Evolutionary conservation across 1,140 invertebrate genomes (phyloP), one percentile per base, ranked within the genome.

Genomic region (Pararge aegeria): DNA sequence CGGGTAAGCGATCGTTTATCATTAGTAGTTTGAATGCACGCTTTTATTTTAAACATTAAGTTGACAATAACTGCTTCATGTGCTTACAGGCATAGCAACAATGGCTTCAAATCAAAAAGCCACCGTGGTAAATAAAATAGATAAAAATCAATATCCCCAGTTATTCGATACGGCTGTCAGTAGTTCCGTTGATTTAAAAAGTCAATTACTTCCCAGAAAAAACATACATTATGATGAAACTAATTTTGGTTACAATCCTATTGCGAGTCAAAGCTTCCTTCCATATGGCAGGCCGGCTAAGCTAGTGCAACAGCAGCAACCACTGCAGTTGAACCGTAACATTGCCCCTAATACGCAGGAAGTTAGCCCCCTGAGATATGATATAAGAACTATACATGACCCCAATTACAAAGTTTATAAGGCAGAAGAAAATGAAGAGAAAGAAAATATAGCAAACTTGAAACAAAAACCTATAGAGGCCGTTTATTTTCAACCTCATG

Each of bases 391-490:
- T 12, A 66, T 87, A 49, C 90, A 91, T 37, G 89, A 91, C 53
- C 73, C 80, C 34, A 80, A 84, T 71, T 91, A 91, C 70, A 90
- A 80, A 75, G 81, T 90, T 34, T 87, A 87, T 64, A 82, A 84
- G 53, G 70, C 87, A 13, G 80, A 88, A 55, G 83, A 87, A 55
- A 72, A 78, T 19, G 75, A 83, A 64, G 72, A 75, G 12, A 76
- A 76, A 66, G 77, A 83, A 15, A 86, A 88, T 55, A 77, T 88
- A 64, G 68, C 77, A 51, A 72, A 74, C 56, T 74, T 87, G 53
- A 88, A 84, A 78, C 80, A 87, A 46, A 87, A 88, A 66, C 84
- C 83, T 40, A 57, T 75, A n/a, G 87, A 87, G 3, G 65, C 84
- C 20, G 75, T 75, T 52, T 89, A 89, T 67, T 87, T 89, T 76